Base-by-base conservation (phyloP, 2,888 invertebrate species). In the Papilio elwesi region DNA sequence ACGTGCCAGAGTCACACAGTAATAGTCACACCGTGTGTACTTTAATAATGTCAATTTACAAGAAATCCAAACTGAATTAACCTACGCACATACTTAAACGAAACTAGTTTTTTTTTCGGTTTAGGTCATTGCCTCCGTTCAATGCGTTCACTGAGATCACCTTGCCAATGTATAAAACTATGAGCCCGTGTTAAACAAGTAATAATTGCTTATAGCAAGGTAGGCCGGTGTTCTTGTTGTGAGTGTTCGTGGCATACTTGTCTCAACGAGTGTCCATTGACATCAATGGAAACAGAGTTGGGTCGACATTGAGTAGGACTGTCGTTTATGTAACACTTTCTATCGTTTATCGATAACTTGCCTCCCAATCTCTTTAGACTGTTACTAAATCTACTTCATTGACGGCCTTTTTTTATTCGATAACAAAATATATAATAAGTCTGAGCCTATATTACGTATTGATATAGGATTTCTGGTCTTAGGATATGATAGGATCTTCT, bases 281-380 rank as follows among this genome's bases (percentile, higher is more conserved):
- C 87, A 86, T 86, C 82, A 80, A 83, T 85, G 79, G 79, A 82
- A 86, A 82, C 79, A 78, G 78, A 84, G 84, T 76, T 80, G 78
- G 81, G 67, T 70, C 74, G 67, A 70, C 49, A 63, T 55, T n/a
- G n/a, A n/a, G 51, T n/a, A 55, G 55, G 15, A 48, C 64, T 51
- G 53, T 51, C 57, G 43, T 12, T 70, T 52, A 65, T 65, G 13
- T 51, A 47, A 36, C 6, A 43, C 43, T 43, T 43, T 43, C 59
- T 64, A 64, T 64, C n/a, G 48, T 66, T 11, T 52, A 43, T 13
- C 11, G 11, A 43, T 36, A 43, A 62, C 43, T 43, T 43, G 38
- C n/a, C 43, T 43, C n/a, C 43, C n/a, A 62, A 62, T 38, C 38
- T 15, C 15, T 43, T 62, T 38, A n/a, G 43, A 43, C 15, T 15